Conservation (phyloP, 1,140 invertebrate genomes). For the Agraylea sexmaculata region DNA sequence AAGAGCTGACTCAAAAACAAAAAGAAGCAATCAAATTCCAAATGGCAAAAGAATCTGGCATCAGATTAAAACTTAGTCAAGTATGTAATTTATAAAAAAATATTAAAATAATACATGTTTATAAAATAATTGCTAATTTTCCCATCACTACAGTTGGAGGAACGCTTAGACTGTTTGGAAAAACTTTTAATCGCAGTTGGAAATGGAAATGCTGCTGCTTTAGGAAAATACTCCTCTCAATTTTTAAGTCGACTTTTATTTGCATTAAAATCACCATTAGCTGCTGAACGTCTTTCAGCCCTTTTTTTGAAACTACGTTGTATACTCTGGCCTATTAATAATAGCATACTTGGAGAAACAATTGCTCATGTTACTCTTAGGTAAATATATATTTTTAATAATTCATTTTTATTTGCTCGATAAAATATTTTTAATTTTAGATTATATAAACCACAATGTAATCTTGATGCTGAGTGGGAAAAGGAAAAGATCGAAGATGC, state of each 20-base stretch:
- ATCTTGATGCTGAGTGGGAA: constrained; percentile 66
- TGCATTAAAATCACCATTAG: constrained; percentile 55
- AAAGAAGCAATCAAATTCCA: constrained; percentile 83
- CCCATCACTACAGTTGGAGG: constrained; percentile 44
- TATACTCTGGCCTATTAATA: constrained; percentile 38
- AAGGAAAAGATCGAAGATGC: constrained; percentile 54
- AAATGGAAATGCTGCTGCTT: constrained; percentile 45
- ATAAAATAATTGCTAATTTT: background rate
- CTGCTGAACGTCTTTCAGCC: constrained; percentile 49
- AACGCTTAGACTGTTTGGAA: constrained; percentile 47
- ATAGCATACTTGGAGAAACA: constrained; percentile 42
- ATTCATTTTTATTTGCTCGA: background rate
- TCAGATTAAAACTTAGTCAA: constrained; percentile 52
- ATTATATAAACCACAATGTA: constrained; percentile 63
- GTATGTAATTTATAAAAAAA: constrained; percentile 29
- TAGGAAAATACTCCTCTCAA: constrained; percentile 51
- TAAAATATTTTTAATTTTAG: constrained; percentile 21
- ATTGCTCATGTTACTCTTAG: constrained; percentile 28
- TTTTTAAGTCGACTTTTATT: constrained; percentile 49
- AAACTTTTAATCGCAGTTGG: constrained; percentile 51
- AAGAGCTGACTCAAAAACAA: constrained; percentile 76
- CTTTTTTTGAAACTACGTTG: constrained; percentile 47
- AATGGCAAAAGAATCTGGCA: constrained; percentile 70
- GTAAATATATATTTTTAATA: constrained; percentile 18
- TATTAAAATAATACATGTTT: background rate